Conservation (phyloP, 2,888 invertebrate species). For the Nymphalis urticae region DNA sequence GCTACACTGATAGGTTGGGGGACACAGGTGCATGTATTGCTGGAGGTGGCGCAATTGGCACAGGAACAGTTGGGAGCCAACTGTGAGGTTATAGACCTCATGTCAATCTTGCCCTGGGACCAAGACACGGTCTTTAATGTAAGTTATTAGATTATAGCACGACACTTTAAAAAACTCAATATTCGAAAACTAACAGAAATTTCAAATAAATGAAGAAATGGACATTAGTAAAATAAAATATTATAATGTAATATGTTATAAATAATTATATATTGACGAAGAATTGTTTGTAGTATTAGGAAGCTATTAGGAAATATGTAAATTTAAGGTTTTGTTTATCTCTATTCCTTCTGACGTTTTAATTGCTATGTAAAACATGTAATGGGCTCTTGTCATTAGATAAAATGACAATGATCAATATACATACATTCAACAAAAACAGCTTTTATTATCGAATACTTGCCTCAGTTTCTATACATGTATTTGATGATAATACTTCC, state of each 20-base stretch:
- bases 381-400: background rate
- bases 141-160: constrained; percentile 48
- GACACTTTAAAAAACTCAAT: background rate
- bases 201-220: no score
- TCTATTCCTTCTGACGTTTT: no score
- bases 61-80: constrained; percentile 85
- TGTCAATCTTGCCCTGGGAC: constrained; percentile 98
- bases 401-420: background rate
- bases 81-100: constrained; percentile 98
- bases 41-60: constrained; percentile 93
- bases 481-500: constrained; percentile 50
- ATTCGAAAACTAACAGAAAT: no score
- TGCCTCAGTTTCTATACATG: no score
- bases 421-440: background rate
- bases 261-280: no score
- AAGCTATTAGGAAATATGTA: no score
- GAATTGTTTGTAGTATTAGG: no score
- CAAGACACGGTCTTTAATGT: constrained; percentile 93
- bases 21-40: constrained; percentile 93
- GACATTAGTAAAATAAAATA: no score
- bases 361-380: background rate
- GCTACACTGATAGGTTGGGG: constrained; percentile 96
- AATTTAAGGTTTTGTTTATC: no score
- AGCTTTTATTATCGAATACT: no score
- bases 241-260: no score